phyloP scores from a whole-genome alignment of 2,888 invertebrate genomes.

The Schizotus pectinicornis region DNA sequence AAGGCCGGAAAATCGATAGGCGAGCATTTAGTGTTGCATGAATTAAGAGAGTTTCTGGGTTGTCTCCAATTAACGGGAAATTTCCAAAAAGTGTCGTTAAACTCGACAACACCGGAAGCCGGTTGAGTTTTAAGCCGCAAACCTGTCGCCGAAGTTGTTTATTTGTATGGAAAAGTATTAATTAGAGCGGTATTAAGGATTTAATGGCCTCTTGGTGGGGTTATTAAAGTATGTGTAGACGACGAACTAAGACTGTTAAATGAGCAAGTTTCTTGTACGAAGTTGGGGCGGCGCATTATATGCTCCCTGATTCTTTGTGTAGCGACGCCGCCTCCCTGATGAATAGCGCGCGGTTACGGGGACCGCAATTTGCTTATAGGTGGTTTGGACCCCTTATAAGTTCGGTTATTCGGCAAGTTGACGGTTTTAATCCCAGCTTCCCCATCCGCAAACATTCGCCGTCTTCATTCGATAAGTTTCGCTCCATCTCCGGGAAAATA shows the following conservation, averaged over 20 bases:
- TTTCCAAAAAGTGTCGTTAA: not conserved
- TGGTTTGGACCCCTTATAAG: not conserved
- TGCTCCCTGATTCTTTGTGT: conserved; percentile 19
- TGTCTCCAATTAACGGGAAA: no score
- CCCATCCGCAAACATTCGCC: no score
- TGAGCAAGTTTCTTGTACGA: conserved; percentile 24
- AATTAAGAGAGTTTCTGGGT: no score
- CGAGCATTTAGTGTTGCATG: no score
- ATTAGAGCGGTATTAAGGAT: conserved; percentile 18
- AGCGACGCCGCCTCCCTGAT: conserved; percentile 11
- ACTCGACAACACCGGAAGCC: no score
- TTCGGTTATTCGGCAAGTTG: no score
- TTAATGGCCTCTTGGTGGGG: conserved; percentile 16
- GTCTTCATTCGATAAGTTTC: no score
- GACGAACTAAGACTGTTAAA: conserved; percentile 17
- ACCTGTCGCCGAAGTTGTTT: not conserved
- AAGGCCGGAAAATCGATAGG: no score
- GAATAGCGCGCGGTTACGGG: conserved; percentile 12
- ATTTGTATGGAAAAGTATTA: conserved; percentile 16
- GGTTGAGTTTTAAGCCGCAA: no score
- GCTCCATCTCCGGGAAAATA: no score
- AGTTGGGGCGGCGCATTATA: conserved; percentile 10
- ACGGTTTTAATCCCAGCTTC: no score
- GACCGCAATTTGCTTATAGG: conserved; percentile 15
- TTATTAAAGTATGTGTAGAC: conserved; percentile 22